Evolutionary conservation across 2,888 invertebrate species (phyloP), one percentile per base, ranked within the genome.

Genomic region (Morpho achilles): DNA sequence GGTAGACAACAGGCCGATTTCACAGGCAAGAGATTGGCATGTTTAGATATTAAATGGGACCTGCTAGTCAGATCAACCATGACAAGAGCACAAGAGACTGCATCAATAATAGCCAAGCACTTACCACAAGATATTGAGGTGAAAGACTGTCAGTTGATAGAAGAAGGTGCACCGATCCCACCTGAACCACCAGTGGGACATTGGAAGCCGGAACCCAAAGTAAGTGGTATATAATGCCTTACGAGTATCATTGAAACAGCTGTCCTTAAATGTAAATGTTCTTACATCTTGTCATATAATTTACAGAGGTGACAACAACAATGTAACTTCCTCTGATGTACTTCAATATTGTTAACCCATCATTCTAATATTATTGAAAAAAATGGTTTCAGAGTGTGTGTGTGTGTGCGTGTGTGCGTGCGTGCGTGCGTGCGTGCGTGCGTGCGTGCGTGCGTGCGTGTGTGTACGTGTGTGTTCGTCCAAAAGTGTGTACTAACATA

Each of bases 101-200:
- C 97, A 0, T 88, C 92, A 8, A 94, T 98, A 42, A 97, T 99
- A 65, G 91, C 94, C 40, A 92, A 94, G 69, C 92, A 92, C 71
- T 87, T 99, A 50, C 92, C 92, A 85, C 82, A 84, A 51, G 79
- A 93, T 51, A 75, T 91, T 4, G 77, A 82, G 10, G 90, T 94
- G 0, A 91, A 92, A 58, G 91, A 94, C 68, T 96, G 96, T 75
- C 92, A 94, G 69, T 84, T 97, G 68, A 84, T 99, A 22, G 93
- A 96, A 59, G 99, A 99, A 84, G 99, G 99, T 0, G 96, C 98
- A 0, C 99, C 99, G 0, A 94, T 98, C 67, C 96, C 96, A 0
- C 98, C 99, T 0, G 98, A 99, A 73, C 99, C 99, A 0, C 96
- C 97, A 0, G 91, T 96, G 0, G 95, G 96, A 0, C 93, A 94